Base-by-base conservation (phyloP, 2,888 invertebrate species). In the Alviniconcha strummeri region DNA sequence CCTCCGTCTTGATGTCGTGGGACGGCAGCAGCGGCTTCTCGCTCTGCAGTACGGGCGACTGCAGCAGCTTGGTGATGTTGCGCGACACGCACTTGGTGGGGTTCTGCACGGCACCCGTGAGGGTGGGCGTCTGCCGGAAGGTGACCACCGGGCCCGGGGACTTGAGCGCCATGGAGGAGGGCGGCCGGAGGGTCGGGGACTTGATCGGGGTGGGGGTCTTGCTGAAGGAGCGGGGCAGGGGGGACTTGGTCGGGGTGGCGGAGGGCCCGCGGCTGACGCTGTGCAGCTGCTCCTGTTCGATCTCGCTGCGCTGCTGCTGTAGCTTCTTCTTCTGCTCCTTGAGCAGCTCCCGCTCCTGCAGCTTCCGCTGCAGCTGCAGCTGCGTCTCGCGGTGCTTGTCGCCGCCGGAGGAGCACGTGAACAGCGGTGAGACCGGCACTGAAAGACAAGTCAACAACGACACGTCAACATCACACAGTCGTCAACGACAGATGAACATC, bases 321-420 rank as follows among this genome's bases (percentile, higher is more conserved):
- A 95, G 90, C 91, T 95, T 95, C 88, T 95, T 94, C 90, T 95
- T 96, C 89, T 95, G 95, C 94, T 96, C 95, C 92, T 96, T 94
- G 80, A 95, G 95, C 57, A 95, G 94, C 83, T 92, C 92, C 95
- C 96, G 87, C 91, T 96, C 96, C 86, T 96, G 95, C 84, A 96
- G 94, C 93, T 96, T 96, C 87, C 96, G 95, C 90, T 96, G 96
- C 80, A 96, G 93, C 87, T 96, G 95, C 79, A 96, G 91, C 89
- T 95, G 95, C 78, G 95, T 95, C 91, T 96, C 96, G 84, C 95
- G 94, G 87, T 95, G 95, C 92, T 95, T 94, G 78, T 92, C 80
- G 4, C 85, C 86, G 9, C 84, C 85, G 5, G 86, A 84, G 17
- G 84, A 76, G 81, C 83, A 80, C 8, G 84, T 83, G 72, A 86